Percentiles rank a stretch among this genome's conserved stretches.
These are phyloP conservation scores for Chlorodrepanis virens DNA, from an alignment of 2,113 vertebrate genomes.

Conservation along the genomic window DNA sequence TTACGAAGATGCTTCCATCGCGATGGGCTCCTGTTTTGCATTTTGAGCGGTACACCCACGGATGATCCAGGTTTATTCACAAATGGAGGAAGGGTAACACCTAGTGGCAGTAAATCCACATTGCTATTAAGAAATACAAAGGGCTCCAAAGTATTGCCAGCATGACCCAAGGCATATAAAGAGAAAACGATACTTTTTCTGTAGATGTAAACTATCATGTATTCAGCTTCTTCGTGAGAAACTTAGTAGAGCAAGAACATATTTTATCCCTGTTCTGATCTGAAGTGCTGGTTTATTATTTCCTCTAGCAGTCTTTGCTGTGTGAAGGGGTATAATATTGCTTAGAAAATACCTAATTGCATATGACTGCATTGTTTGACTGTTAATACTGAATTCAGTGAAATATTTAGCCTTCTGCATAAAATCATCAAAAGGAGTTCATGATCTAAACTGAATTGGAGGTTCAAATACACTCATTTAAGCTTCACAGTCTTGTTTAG, in stretches of 20 bases:
- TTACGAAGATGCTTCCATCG: background rate
- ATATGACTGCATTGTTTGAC: background rate
- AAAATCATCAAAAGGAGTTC: background rate
- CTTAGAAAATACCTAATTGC: background rate
- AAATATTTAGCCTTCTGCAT: background rate
- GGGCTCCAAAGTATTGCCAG: background rate
- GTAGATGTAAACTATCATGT: background rate
- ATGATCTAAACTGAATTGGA: background rate
- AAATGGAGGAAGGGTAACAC: constrained; percentile 54
- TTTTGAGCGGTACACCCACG: background rate
- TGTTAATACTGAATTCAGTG: background rate
- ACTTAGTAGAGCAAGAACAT: background rate
- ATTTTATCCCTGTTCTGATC: background rate
- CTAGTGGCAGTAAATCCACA: constrained; percentile 52
- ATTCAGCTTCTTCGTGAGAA: background rate
- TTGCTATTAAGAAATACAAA: background rate
- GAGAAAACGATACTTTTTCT: background rate
- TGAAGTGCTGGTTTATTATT: background rate
- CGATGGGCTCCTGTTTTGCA: background rate
- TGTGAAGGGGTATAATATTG: background rate
- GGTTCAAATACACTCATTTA: background rate
- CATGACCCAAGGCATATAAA: background rate
- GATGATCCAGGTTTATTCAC: background rate
- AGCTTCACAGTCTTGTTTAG: background rate
- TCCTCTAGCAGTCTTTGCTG: background rate